Evolutionary conservation across 2,888 invertebrate species (phyloP), one percentile per base, ranked within the genome.

Genomic region (Spialia ferax): DNA sequence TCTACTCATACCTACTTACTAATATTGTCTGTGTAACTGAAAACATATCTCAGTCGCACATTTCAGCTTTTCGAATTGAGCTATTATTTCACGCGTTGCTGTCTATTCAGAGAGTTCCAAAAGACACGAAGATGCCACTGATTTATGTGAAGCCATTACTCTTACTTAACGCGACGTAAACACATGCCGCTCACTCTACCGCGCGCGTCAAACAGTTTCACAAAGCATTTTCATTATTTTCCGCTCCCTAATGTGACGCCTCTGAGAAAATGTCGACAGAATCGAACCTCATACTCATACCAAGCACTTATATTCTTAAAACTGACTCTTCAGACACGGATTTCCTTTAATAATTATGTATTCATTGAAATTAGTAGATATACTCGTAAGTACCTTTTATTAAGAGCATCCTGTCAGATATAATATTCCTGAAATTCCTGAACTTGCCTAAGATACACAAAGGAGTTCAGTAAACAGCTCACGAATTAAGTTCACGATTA

Each of bases 141-240:
- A 90, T 89, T 88, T 89, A 90, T 88, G 83, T 81, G 71, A 74
- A 72, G 71, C 80, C 85, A 89, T 90, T 88, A 88, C 83, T 90
- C 90, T 89, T 87, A 85, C 88, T 89, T 88, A 89, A 75, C 74
- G 80, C 79, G 87, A 87, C 85, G 85, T 84, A 85, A 88, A 89
- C 89, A 89, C 87, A 88, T 88, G 88, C 88, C 83, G 79, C 80
- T 84, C 83, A 80, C 79, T 77, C 75, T 73, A 52, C 26, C 22
- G 11, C 74, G 76, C 73, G 75, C 68, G 68, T 72, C 72, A 72
- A 74, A 74, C 74, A 75, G 56, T 68, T 69, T 68, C 64, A 65
- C 67, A 62, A 67, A 69, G 63, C 67, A 69, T 69, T 69, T 71
- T 71, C 71, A 71, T 71, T 69, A 71, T 69, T 67, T 61, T 61